A percentile compares a stretch with the other conserved stretches of the same genome.
Evolutionary conservation across 2,113 vertebrate species (phyloP).

Genomic region (Eidolon helvum): DNA sequence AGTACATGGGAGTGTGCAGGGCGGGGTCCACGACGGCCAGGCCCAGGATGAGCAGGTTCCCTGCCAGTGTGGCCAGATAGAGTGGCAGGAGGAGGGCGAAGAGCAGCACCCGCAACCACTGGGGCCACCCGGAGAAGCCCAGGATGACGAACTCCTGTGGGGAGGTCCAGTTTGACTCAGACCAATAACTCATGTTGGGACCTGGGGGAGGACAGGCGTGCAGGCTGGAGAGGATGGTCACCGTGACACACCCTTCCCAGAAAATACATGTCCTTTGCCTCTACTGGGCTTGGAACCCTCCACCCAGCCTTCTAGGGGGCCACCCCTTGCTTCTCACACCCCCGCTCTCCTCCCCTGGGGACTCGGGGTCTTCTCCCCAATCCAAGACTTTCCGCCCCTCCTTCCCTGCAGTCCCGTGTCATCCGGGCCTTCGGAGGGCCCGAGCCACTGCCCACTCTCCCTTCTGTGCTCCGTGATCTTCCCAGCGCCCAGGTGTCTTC

Average conservation of each 20-base stretch:
- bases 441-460: background rate
- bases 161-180: background rate
- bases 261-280: background rate
- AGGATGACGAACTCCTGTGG: conserved; percentile 60
- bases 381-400: too few relatives aligned
- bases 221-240: background rate
- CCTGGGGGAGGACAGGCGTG: background rate
- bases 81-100: conserved; percentile 56
- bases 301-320: background rate
- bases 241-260: background rate
- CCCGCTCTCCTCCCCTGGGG: too few relatives aligned
- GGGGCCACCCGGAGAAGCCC: conserved; percentile 60
- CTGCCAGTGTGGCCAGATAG: conserved; percentile 46
- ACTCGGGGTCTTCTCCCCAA: too few relatives aligned
- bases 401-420: rapidly evolving
- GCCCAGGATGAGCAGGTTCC: conserved; percentile 65
- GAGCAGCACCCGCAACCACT: conserved; percentile 10
- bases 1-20: conserved; percentile 67
- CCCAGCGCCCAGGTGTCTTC: background rate
- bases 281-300: background rate
- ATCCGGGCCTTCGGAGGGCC: background rate
- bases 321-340: background rate
- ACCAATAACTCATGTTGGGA: background rate
- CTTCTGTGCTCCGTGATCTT: rapidly evolving
- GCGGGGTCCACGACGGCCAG: conserved; percentile 14